These are phyloP conservation scores for Palloptera scutellata DNA, from an alignment of 2,888 invertebrate genomes.

Conservation along the genomic window DNA sequence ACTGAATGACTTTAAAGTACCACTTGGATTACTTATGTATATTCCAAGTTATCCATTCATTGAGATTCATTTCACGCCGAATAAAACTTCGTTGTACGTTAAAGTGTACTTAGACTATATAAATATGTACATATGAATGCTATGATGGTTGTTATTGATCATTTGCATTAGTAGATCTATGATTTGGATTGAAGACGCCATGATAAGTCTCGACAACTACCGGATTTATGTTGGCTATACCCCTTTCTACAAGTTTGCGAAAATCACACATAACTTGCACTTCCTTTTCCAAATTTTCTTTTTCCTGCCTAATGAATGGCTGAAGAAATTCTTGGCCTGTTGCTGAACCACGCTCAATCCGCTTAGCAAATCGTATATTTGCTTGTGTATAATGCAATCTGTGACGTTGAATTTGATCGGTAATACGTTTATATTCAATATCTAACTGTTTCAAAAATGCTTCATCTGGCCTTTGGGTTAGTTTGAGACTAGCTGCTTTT, in stretches of 20 bases:
- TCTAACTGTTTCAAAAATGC: constrained; percentile 37
- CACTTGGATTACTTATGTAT: no score
- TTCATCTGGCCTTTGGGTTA: no score
- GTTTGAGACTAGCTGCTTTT: no score
- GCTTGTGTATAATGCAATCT: constrained; percentile 36
- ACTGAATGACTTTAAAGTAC: no score
- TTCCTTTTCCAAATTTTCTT: constrained; percentile 45
- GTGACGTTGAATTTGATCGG: constrained; percentile 39
- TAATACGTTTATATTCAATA: constrained; percentile 40
- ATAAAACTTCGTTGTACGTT: no score
- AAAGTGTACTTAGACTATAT: background rate
- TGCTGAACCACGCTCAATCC: constrained; percentile 26
- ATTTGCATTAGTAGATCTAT: background rate
- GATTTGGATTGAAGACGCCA: constrained; percentile 26
- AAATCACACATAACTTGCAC: constrained; percentile 46
- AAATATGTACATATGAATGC: background rate
- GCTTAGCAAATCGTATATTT: constrained; percentile 22
- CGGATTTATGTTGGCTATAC: constrained; percentile 45
- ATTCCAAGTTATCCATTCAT: no score
- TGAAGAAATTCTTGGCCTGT: constrained; percentile 28
- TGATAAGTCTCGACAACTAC: constrained; percentile 48
- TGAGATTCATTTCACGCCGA: no score
- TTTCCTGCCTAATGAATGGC: constrained; percentile 41
- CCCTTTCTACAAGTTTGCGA: constrained; percentile 48
- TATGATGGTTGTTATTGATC: background rate